phyloP scores from a whole-genome alignment of 2,113 vertebrate genomes.

The Shinisaurus crocodilurus region DNA sequence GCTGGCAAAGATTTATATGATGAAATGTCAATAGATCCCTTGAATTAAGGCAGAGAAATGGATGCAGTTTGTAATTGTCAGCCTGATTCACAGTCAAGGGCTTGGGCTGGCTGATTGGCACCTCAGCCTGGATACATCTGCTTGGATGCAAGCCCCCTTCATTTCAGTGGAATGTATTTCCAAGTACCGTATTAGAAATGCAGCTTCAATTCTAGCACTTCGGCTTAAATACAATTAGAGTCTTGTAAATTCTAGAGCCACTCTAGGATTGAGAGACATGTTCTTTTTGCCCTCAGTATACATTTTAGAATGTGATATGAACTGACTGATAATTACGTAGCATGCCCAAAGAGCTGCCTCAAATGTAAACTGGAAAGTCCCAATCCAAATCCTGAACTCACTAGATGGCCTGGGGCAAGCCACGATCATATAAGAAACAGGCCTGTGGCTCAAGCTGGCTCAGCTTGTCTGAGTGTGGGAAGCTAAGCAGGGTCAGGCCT shows the following conservation, averaged over 20 bases:
- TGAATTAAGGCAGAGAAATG: slow-evolving; percentile 56
- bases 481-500: no score
- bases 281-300: slow-evolving; percentile 4
- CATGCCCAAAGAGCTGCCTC: not conserved
- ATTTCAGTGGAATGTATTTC: slow-evolving; percentile 23
- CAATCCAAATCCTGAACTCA: not conserved
- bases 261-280: not conserved
- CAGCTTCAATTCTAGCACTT: not conserved
- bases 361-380: not conserved
- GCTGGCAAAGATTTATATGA: slow-evolving; percentile 46
- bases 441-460: no score
- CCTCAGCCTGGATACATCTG: not conserved
- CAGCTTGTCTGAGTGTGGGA: no score
- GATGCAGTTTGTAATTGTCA: slow-evolving; percentile 31
- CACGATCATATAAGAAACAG: no score
- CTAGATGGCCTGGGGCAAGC: not conserved
- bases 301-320: not conserved
- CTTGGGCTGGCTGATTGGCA: not conserved
- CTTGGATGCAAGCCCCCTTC: not conserved
- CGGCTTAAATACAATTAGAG: slow-evolving; percentile 37
- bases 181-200: not conserved
- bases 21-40: slow-evolving; percentile 62
- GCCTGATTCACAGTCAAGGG: not conserved
- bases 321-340: not conserved
- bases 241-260: slow-evolving; percentile 39